Base-by-base conservation (phyloP, 1,140 invertebrate genomes). In the Chymomyza costata region DNA sequence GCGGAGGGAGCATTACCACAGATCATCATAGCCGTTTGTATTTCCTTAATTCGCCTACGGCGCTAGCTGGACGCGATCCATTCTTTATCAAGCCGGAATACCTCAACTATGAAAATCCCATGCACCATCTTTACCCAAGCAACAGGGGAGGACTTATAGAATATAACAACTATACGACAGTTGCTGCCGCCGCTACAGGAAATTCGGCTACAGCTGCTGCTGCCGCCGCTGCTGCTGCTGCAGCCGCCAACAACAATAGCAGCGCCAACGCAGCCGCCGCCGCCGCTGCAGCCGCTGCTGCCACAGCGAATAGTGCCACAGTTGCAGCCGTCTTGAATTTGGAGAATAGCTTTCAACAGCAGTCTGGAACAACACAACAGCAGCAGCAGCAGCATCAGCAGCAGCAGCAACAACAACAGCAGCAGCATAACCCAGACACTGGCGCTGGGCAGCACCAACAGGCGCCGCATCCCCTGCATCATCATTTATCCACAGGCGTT, bases 1-100 rank as follows among this genome's bases (percentile, higher is more conserved):
- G 82, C 73, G 82, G 82, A 83, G 81, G 76, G 59, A 84, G 82
- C 69, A 84, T 84, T 62, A 83, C 74, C 61, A 83, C 82, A 78
- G 82, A 82, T 66, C 76, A 84, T 60, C 82, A 84, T 48, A 83
- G 82, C 67, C 82, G 82, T 45, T 69, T 84, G 30, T 84, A 84
- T 63, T 84, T 84, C 57, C 76, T 84, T 39, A 84, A 84, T 48
- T 81, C 74, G 48, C 82, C 82, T 13, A 82, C 82, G 56, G 66
- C 76, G 32, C 55, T 76, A 47, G 60, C 68, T 40, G 60, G 47
- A 31, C 56, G 78, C 32, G 82, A 84, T 54, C 71, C 82, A 37
- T 84, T 84, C 58, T 84, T 84, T 52, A 84, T 84, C 8, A 84
- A 84, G 53, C 82, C 82, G 44, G 82, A 84, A 70, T 84, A 84